Percentiles rank a stretch among this genome's conserved stretches.
These are phyloP conservation scores for human (Homo sapiens) DNA, from an alignment of 2,113 vertebrate genomes.

Conservation along the genomic window DNA sequence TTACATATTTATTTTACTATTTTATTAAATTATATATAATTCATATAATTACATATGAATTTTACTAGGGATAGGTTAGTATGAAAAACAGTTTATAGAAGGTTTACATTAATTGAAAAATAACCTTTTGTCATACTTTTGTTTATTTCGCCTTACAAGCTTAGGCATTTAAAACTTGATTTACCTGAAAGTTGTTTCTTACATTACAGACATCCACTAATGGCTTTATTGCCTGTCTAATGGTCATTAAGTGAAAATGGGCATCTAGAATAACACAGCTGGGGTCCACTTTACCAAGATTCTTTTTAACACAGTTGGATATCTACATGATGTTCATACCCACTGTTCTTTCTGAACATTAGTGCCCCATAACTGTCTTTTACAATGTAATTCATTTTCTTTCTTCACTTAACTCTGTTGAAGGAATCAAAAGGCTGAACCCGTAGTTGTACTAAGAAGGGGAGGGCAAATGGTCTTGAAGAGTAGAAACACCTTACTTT, in stretches of 20 bases:
- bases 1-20: neutral
- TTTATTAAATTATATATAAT: neutral
- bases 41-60: neutral
- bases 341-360: constrained; percentile 48
- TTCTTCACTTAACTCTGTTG: neutral
- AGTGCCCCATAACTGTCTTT: constrained; percentile 23
- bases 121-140: neutral
- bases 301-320: constrained; percentile 17
- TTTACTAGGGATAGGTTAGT: neutral
- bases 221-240: constrained; percentile 52
- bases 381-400: neutral
- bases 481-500: neutral
- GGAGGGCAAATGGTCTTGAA: neutral
- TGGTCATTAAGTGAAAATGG: constrained; percentile 43
- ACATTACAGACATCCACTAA: constrained; percentile 11
- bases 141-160: neutral
- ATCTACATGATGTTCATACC: neutral
- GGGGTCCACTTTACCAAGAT: constrained; percentile 8
- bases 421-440: neutral
- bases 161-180: neutral
- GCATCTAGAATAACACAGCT: constrained; percentile 28
- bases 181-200: neutral
- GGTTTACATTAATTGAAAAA: neutral
- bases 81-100: neutral
- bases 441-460: neutral